Evolutionary conservation across 2,113 vertebrate species (phyloP).

Genomic region (Sapayoa aenigma): DNA sequence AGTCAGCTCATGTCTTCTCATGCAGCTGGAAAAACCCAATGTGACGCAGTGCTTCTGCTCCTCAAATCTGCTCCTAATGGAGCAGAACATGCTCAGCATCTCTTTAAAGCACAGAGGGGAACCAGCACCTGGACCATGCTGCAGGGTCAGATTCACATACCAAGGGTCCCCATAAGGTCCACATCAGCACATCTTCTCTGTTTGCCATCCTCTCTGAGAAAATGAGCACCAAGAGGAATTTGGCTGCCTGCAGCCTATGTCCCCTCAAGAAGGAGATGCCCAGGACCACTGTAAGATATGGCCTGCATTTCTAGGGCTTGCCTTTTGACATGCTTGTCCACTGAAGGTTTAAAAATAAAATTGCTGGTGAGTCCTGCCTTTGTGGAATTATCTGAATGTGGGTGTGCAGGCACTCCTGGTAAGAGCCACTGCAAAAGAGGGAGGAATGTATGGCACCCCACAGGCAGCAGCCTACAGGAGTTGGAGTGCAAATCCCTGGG

Average conservation of each 20-base stretch:
- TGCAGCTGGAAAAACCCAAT: slow-evolving; percentile 30
- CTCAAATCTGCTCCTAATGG: neutral
- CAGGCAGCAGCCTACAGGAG: neutral
- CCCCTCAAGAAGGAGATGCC: neutral
- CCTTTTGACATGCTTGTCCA: neutral
- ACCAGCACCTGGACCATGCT: rapidly evolving
- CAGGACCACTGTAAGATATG: neutral
- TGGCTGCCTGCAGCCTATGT: rapidly evolving
- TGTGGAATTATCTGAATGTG: rapidly evolving
- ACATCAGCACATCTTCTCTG: neutral
- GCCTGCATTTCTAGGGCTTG: neutral
- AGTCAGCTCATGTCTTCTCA: slow-evolving; percentile 28
- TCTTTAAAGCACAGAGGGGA: neutral
- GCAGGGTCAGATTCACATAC: neutral
- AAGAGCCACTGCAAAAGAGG: neutral
- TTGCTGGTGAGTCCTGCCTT: neutral
- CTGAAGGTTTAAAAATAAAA: neutral
- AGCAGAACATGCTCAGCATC: neutral
- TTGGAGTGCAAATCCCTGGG: neutral
- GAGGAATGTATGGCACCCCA: neutral
- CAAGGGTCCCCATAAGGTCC: neutral
- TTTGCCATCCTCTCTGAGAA: neutral
- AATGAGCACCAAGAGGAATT: neutral
- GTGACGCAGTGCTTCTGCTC: neutral
- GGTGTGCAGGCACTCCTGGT: rapidly evolving